Percentiles rank a stretch among this genome's conserved stretches.
Conservation (phyloP, 2,113 vertebrate genomes). For the Lasiurus cinereus region DNA sequence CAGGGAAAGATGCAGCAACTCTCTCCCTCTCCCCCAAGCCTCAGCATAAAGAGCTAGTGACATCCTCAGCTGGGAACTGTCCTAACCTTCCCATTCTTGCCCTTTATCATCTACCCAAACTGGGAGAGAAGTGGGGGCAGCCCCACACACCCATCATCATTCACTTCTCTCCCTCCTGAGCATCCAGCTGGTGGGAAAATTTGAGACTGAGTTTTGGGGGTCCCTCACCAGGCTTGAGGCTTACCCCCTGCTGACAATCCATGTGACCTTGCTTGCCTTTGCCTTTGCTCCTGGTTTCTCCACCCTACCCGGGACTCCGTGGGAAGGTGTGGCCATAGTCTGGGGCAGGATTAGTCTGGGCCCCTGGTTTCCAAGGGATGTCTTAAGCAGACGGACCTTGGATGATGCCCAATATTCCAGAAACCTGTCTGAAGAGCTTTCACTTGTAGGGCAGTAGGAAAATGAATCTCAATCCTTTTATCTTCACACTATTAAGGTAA, state of each 20-base stretch:
- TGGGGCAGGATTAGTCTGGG: not conserved
- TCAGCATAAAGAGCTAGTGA: not conserved
- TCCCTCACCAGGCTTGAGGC: too few relatives aligned
- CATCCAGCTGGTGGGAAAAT: not conserved
- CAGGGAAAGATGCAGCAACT: not conserved
- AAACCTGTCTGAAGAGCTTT: not conserved
- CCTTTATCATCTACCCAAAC: not conserved
- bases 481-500: not conserved
- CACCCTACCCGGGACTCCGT: not conserved
- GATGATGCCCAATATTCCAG: not conserved
- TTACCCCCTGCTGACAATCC: not conserved
- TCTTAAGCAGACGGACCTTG: not conserved
- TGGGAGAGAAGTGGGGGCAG: rapidly evolving
- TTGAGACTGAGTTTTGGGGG: not conserved
- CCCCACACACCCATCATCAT: rapidly evolving
- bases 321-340: not conserved
- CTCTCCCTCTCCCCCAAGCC: not conserved
- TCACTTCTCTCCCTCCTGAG: not conserved
- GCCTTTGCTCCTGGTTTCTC: not conserved
- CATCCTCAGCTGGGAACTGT: not conserved
- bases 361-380: not conserved
- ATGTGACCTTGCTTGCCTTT: not conserved
- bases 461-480: not conserved
- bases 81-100: too few relatives aligned
- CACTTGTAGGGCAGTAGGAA: not conserved